Evolutionary conservation across 1,140 invertebrate species (phyloP).

Genomic region (Stenopsyche tienmushanensis): DNA sequence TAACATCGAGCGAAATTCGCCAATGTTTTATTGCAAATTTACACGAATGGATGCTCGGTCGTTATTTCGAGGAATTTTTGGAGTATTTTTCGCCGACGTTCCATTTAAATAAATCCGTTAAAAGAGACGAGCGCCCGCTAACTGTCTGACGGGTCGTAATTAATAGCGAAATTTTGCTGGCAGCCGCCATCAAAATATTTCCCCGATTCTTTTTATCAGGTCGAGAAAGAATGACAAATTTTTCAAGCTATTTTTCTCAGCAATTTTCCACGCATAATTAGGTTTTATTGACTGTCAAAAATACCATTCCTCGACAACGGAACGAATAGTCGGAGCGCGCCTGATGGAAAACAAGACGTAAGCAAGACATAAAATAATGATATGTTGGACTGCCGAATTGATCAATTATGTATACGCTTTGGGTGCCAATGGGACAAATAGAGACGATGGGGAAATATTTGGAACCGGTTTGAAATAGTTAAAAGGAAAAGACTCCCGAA

Average conservation of each 20-base stretch:
- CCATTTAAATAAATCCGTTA: too few relatives aligned
- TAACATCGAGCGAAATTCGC: too few relatives aligned
- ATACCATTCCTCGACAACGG: background rate
- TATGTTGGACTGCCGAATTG: background rate
- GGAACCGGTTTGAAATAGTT: too few relatives aligned
- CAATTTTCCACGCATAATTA: constrained; percentile 9
- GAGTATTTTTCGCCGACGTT: too few relatives aligned
- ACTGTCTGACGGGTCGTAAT: background rate
- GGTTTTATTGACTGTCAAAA: constrained; percentile 8
- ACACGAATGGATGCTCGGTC: too few relatives aligned
- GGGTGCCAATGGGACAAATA: background rate
- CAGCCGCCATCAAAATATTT: background rate
- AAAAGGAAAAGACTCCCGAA: too few relatives aligned
- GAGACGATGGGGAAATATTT: too few relatives aligned
- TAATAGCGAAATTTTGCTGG: background rate
- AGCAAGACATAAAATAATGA: too few relatives aligned
- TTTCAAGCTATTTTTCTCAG: background rate
- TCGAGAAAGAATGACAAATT: constrained; percentile 10
- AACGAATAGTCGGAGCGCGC: background rate
- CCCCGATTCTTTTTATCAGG: background rate
- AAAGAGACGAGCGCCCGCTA: too few relatives aligned
- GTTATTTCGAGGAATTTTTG: too few relatives aligned
- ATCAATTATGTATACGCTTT: background rate
- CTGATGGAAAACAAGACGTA: background rate
- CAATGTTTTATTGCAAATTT: too few relatives aligned